A percentile compares a stretch with the other conserved stretches of the same genome.
Evolutionary conservation across 2,888 invertebrate species (phyloP).

Genomic region (Lucinisca nassula): DNA sequence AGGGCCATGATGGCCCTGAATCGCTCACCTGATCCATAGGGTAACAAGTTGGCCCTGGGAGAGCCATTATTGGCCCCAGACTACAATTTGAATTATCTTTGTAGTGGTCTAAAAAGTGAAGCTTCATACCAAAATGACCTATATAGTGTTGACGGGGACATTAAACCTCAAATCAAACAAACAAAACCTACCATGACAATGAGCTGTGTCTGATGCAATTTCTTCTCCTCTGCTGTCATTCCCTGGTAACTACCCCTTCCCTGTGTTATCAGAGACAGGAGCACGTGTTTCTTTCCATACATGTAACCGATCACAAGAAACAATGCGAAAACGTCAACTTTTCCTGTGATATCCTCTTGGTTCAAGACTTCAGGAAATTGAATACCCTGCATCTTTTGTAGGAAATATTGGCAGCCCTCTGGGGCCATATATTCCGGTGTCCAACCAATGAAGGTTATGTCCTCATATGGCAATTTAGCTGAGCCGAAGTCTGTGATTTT

Average conservation of each 20-base stretch:
- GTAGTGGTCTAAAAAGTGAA: too few species aligned
- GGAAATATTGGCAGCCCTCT: slow-evolving; percentile 60
- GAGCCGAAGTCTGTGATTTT: slow-evolving; percentile 75
- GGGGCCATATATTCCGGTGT: slow-evolving; percentile 75
- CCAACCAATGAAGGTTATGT: slow-evolving; percentile 57
- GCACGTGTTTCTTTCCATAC: slow-evolving; percentile 66
- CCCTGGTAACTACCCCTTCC: slow-evolving; percentile 61
- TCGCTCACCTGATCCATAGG: too few species aligned
- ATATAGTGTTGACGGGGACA: too few species aligned
- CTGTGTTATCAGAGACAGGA: slow-evolving; percentile 62
- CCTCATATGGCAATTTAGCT: slow-evolving; percentile 60
- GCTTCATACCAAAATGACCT: too few species aligned
- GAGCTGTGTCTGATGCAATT: slow-evolving; percentile 49
- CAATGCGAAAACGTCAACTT: slow-evolving; percentile 69
- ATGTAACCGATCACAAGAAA: slow-evolving; percentile 67
- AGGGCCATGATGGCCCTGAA: too few species aligned
- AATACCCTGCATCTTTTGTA: slow-evolving; percentile 21
- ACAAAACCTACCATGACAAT: slow-evolving; percentile 63
- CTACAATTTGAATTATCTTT: too few species aligned
- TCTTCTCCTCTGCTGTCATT: neutral
- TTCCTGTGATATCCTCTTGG: slow-evolving; percentile 58
- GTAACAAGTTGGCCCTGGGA: too few species aligned
- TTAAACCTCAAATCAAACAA: too few species aligned
- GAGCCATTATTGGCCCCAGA: too few species aligned
- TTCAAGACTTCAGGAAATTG: slow-evolving; percentile 13